Evolutionary conservation across 2,113 vertebrate species (phyloP), one percentile per base, ranked within the genome.

Genomic region (Oryctolagus cuniculus): DNA sequence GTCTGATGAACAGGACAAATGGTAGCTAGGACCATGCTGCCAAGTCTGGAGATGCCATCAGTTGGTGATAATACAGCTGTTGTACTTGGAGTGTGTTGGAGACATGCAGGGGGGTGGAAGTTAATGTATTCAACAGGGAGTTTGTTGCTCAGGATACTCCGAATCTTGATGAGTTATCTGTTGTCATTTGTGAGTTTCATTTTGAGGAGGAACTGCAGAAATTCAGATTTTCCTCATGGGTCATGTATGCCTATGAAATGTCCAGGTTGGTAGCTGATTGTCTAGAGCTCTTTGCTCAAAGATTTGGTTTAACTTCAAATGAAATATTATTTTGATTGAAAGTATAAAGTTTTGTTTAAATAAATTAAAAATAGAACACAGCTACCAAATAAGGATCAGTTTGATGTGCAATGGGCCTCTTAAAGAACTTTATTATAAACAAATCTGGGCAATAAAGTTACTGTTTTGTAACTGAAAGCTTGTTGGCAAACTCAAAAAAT

Each of bases 281-380:
- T 53, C 10, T 63, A 63, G n/a, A 81, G 24, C 55, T 64, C 61
- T 22, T 86, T 91, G 29, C 21, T 92, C 44, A 64, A 90, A 89
- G 69, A 86, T 82, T 89, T 96, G 34, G 15, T 83, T 96, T 96
- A 83, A 87, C 67, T 87, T 90, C 19, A 4, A 94, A 49, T 89
- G 53, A 93, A 93, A 72, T 77, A 80, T 6, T 4, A 16, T 95
- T 78, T 90, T 78, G 64, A 70, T 78, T 92, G 64, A 83, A 97
- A 58, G 64, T 31, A 90, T 72, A 13, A 3, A 81, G 90, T 89
- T 93, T 55, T 84, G 19, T n/a, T 86, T 89, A 92, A 82, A 77
- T 70, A 87, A 90, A 61, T 87, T 67, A 72, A 89, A 94, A 93
- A 49, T 21, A 93, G 49, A 89, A 79, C 29, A 73, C 38, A 90